Evolutionary conservation across 2,888 invertebrate species (phyloP).

Genomic region (Podotricha telesiphe): DNA sequence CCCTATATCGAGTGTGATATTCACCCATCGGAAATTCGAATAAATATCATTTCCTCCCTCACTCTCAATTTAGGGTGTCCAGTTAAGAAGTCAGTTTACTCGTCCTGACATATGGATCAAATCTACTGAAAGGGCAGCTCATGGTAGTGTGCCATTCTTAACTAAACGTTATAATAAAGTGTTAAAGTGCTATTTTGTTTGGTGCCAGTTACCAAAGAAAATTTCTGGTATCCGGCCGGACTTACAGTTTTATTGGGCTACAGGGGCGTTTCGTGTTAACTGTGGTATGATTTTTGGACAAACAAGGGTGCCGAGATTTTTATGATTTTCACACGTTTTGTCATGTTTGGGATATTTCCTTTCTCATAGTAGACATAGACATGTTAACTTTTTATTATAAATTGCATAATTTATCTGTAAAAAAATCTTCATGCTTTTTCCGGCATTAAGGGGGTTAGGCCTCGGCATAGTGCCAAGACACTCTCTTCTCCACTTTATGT

Average conservation of each 20-base stretch:
- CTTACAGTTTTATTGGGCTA: conserved; percentile 77
- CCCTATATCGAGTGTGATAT: conserved; percentile 42
- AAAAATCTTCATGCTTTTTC: too few species aligned
- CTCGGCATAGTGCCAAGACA: too few species aligned
- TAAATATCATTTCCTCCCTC: conserved; percentile 73
- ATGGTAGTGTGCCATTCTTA: not conserved
- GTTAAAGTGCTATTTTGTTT: conserved; percentile 47
- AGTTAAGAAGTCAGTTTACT: conserved; percentile 77
- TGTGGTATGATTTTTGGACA: conserved; percentile 65
- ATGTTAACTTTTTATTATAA: too few species aligned
- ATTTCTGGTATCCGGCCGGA: conserved; percentile 77
- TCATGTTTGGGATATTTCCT: not conserved
- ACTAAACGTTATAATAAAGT: not conserved
- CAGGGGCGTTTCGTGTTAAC: conserved; percentile 67
- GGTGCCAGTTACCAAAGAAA: conserved; percentile 53
- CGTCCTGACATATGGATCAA: conserved; percentile 77
- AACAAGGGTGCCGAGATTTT: conserved; percentile 51
- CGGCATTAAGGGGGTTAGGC: too few species aligned
- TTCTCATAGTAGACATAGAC: not conserved
- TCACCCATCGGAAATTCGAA: conserved; percentile 77
- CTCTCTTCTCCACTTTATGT: too few species aligned
- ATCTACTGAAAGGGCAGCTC: conserved; percentile 62
- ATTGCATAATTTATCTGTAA: too few species aligned
- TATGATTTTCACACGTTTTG: conserved; percentile 52
- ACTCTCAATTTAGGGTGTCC: conserved; percentile 79